Percentiles rank a stretch among this genome's conserved stretches.
phyloP scores from a whole-genome alignment of 2,888 invertebrate species.

The Tricholauxania praeusta region DNA sequence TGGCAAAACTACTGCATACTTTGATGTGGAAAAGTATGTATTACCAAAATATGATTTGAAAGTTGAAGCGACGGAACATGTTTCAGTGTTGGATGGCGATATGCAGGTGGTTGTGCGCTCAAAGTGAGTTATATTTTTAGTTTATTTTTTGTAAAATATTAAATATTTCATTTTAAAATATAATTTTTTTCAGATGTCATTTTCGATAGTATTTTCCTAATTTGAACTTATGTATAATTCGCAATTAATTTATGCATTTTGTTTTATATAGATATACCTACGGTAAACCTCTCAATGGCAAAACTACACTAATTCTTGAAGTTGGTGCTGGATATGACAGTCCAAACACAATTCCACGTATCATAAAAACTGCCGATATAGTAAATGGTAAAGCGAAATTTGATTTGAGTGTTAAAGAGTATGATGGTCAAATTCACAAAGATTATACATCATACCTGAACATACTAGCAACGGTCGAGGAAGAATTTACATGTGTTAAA shows the following conservation, averaged over 20 bases:
- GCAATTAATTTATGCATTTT: no score
- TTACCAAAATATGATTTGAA: slow-evolving; percentile 92
- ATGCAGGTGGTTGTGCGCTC: slow-evolving; percentile 79
- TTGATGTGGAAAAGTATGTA: slow-evolving; percentile 88
- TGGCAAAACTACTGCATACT: slow-evolving; percentile 44
- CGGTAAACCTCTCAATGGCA: slow-evolving; percentile 88
- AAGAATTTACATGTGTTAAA: slow-evolving; percentile 83
- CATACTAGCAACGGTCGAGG: slow-evolving; percentile 90
- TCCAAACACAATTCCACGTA: slow-evolving; percentile 45
- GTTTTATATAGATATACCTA: slow-evolving; percentile 72
- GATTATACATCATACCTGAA: slow-evolving; percentile 47
- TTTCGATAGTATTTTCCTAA: no score
- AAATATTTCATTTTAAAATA: no score
- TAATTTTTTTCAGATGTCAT: no score
- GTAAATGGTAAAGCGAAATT: slow-evolving; percentile 62
- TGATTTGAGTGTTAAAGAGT: slow-evolving; percentile 57
- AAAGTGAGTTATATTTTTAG: slow-evolving; percentile 54
- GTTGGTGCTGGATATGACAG: neutral
- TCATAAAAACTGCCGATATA: slow-evolving; percentile 57
- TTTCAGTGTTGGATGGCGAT: slow-evolving; percentile 84
- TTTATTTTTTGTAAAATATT: no score
- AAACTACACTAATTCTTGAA: slow-evolving; percentile 83
- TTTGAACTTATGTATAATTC: no score
- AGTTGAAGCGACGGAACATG: slow-evolving; percentile 83
- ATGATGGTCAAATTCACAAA: slow-evolving; percentile 47